Conservation (phyloP, 2,888 invertebrate species). For the Julus scandinavius region DNA sequence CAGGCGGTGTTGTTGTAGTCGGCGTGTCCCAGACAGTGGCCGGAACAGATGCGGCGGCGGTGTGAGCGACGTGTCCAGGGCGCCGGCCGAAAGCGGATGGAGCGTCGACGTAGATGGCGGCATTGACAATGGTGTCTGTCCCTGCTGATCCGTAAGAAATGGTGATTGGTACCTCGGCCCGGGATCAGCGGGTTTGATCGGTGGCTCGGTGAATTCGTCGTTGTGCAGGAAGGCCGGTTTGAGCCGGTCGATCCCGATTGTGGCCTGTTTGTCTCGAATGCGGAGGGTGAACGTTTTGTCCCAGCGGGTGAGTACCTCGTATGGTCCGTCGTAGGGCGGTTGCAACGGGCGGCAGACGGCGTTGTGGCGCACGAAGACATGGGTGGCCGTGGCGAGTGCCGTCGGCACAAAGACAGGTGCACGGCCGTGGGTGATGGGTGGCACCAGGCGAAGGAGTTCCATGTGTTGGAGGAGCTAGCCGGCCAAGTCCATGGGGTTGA, state of each 20-base stretch:
- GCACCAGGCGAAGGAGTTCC: neutral
- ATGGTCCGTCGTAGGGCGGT: neutral
- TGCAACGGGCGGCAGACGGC: neutral
- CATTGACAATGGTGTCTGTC: neutral
- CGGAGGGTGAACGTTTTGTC: neutral
- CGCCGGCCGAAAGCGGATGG: no score
- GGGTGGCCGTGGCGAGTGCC: neutral
- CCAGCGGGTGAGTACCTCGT: neutral
- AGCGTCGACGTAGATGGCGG: no score
- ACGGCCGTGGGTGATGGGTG: neutral
- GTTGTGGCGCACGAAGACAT: neutral
- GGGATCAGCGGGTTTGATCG: no score
- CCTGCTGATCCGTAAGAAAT: neutral
- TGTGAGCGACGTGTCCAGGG: no score
- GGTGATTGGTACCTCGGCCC: no score
- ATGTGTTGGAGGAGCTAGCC: neutral
- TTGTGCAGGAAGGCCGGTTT: neutral
- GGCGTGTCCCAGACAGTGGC: no score
- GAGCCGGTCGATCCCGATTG: neutral
- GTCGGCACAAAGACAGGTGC: neutral
- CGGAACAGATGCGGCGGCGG: no score
- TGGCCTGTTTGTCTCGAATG: neutral
- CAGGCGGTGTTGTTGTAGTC: no score
- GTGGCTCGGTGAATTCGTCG: no score
- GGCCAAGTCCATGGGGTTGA: neutral